A percentile compares a stretch with the other conserved stretches of the same genome.
Conservation (phyloP, 2,797 vertebrate genomes). For the Chromobotia macracanthus region DNA sequence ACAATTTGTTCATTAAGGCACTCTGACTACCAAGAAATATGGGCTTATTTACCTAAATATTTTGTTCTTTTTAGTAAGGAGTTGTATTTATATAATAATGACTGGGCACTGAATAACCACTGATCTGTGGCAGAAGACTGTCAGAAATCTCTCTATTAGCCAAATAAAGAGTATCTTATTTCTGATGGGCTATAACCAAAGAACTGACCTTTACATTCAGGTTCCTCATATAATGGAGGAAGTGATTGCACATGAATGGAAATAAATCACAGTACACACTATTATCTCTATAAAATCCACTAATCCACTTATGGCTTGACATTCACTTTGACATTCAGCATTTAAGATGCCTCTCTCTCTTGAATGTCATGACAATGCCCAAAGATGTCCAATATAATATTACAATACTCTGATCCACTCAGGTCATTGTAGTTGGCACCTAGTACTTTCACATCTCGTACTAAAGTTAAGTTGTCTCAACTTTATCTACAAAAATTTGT, state of each 20-base stretch:
- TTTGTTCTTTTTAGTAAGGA: neutral
- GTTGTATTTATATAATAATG: neutral
- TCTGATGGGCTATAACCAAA: neutral
- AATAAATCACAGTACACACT: slow-evolving; percentile 13
- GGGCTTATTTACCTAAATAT: neutral
- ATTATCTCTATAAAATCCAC: neutral
- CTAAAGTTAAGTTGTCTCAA: neutral
- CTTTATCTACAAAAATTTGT: no score
- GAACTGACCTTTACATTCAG: neutral
- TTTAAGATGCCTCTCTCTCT: slow-evolving; percentile 14
- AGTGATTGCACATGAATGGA: neutral
- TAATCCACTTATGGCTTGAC: slow-evolving; percentile 1
- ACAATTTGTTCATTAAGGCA: neutral
- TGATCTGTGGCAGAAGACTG: no score
- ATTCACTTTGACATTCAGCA: slow-evolving; percentile 4
- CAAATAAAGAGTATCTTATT: neutral
- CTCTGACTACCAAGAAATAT: neutral
- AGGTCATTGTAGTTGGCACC: neutral
- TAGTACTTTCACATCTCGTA: neutral
- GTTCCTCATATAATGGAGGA: neutral
- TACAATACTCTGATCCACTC: neutral
- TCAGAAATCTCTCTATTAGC: no score
- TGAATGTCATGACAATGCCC: neutral
- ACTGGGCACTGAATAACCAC: neutral
- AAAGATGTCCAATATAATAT: neutral